phyloP scores from a whole-genome alignment of 2,113 vertebrate genomes.

The Percina caprodes region DNA sequence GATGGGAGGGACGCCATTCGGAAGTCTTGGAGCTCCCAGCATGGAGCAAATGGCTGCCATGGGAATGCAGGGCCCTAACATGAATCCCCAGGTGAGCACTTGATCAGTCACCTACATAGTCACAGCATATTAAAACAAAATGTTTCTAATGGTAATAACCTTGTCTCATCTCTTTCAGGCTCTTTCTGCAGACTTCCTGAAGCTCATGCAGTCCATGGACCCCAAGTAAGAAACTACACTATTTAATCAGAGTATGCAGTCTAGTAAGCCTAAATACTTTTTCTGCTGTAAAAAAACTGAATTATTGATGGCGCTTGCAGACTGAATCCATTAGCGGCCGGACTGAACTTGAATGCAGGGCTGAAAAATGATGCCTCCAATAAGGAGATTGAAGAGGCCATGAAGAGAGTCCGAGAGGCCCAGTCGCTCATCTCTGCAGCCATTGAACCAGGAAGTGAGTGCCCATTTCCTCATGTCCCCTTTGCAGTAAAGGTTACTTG shows the following conservation, averaged over 20 bases:
- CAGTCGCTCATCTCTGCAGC: slow-evolving; percentile 98
- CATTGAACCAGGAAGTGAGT: slow-evolving; percentile 95
- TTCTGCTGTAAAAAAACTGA: slow-evolving; percentile 10
- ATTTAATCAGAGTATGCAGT: not conserved
- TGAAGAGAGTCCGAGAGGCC: slow-evolving; percentile 98
- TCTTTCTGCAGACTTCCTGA: slow-evolving; percentile 95
- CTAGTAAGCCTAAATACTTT: not conserved
- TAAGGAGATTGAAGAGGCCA: slow-evolving; percentile 99
- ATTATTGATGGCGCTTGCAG: slow-evolving; percentile 75
- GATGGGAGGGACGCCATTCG: slow-evolving; percentile 94
- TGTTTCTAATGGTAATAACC: not conserved
- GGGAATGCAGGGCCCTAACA: slow-evolving; percentile 92
- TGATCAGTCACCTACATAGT: not conserved
- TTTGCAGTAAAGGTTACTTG: not conserved
- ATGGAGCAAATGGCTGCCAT: slow-evolving; percentile 97
- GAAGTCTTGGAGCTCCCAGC: slow-evolving; percentile 92
- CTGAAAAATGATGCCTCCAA: slow-evolving; percentile 94
- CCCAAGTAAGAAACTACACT: slow-evolving; percentile 91
- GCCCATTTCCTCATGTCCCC: not conserved
- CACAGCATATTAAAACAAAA: accelerated
- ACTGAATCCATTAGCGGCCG: slow-evolving; percentile 94
- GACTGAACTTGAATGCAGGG: slow-evolving; percentile 90
- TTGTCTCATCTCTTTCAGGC: slow-evolving; percentile 77
- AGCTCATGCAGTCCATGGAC: slow-evolving; percentile 98
- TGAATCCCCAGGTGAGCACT: slow-evolving; percentile 92